These are phyloP conservation scores for Suncus etruscus DNA, from an alignment of 2,113 vertebrate species.

Conservation along the genomic window DNA sequence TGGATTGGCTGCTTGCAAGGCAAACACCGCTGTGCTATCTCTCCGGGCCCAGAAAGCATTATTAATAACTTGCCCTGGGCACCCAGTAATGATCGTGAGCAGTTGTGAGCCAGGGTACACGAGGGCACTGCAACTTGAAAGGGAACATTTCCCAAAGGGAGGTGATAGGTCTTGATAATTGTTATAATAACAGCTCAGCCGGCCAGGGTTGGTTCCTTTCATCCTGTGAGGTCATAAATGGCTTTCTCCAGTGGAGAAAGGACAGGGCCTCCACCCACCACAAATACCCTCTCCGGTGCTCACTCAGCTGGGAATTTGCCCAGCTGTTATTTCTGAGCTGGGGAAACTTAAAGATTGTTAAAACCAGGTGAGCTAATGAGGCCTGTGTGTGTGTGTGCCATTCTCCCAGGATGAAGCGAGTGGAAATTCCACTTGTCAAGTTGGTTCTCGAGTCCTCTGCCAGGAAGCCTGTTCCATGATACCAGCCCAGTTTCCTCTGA, in stretches of 20 bases:
- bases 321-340: slow-evolving; percentile 74
- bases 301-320: slow-evolving; percentile 70
- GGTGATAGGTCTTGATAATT: slow-evolving; percentile 79
- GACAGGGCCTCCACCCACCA: slow-evolving; percentile 79
- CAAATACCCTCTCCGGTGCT: slow-evolving; percentile 61
- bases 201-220: slow-evolving; percentile 77
- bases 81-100: slow-evolving; percentile 63
- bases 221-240: slow-evolving; percentile 83
- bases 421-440: slow-evolving; percentile 68
- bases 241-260: slow-evolving; percentile 81
- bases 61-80: slow-evolving; percentile 74
- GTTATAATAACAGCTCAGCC: slow-evolving; percentile 82
- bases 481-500: neutral
- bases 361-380: slow-evolving; percentile 74
- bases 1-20: too few relatives aligned
- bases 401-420: slow-evolving; percentile 58
- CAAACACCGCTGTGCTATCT: too few relatives aligned
- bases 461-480: neutral
- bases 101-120: slow-evolving; percentile 63
- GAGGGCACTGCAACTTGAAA: slow-evolving; percentile 78
- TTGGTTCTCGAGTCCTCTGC: slow-evolving; percentile 41
- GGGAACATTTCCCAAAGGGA: slow-evolving; percentile 77
- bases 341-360: slow-evolving; percentile 64
- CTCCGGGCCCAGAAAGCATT: slow-evolving; percentile 74
- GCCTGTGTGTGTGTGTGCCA: slow-evolving; percentile 18